Percentiles rank a stretch among this genome's conserved stretches.
Evolutionary conservation across 2,113 vertebrate genomes (phyloP).

Genomic region (Alexandromys fortis): DNA sequence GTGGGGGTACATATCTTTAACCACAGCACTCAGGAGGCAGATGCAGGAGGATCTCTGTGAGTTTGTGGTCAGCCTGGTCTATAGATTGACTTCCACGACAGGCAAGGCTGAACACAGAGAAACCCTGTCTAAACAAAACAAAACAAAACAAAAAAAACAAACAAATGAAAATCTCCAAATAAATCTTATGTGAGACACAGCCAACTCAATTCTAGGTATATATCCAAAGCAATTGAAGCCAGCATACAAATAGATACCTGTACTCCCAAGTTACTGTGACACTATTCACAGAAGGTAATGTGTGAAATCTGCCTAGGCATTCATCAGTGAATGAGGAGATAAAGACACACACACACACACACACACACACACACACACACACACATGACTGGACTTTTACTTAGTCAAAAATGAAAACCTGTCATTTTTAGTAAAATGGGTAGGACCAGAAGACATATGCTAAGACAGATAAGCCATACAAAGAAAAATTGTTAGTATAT

Average conservation of each 20-base stretch:
- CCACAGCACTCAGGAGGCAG: background rate
- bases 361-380: background rate
- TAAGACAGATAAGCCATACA: background rate
- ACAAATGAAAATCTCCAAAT: background rate
- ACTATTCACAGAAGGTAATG: background rate
- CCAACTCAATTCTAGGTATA: no score
- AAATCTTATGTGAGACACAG: background rate
- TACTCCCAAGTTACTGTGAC: no score
- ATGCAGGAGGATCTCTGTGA: background rate
- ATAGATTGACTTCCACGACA: background rate
- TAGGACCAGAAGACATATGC: background rate
- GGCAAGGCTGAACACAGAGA: background rate
- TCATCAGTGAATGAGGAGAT: background rate
- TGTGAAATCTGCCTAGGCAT: fast-evolving
- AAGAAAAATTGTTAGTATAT: background rate
- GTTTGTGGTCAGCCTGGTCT: background rate
- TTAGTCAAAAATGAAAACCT: background rate
- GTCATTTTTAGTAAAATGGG: background rate
- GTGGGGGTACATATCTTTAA: background rate
- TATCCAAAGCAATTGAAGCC: background rate
- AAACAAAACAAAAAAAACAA: no score
- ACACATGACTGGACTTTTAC: background rate
- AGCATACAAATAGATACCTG: no score
- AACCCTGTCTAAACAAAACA: background rate
- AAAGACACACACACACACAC: background rate